These are phyloP conservation scores for Phataginus tricuspis DNA, from an alignment of 2,797 vertebrate species.

Conservation along the genomic window DNA sequence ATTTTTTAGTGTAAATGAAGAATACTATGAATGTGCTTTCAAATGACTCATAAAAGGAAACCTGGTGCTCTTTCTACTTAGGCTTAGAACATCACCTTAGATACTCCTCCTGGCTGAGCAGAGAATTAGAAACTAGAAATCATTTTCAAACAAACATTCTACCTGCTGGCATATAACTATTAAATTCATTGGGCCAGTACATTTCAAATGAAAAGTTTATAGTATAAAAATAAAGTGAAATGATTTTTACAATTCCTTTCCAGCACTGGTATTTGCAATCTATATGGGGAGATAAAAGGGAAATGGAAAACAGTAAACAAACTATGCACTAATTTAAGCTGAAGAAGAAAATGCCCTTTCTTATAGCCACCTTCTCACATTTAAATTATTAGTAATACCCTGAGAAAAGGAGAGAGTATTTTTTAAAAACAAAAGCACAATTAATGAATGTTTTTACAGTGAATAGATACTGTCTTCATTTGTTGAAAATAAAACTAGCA, in stretches of 20 bases:
- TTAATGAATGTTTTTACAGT: not conserved
- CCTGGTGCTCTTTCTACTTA: not conserved
- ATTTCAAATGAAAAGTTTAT: slow-evolving; percentile 43
- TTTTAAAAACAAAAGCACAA: not conserved
- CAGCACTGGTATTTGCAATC: not conserved
- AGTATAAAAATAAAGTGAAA: slow-evolving; percentile 28
- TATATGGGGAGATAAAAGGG: not conserved
- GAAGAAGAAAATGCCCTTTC: not conserved
- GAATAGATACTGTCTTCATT: not conserved
- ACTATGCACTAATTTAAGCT: not conserved
- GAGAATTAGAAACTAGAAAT: slow-evolving; percentile 59
- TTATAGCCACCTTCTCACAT: not conserved
- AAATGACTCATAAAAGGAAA: slow-evolving; percentile 41
- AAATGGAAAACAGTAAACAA: not conserved
- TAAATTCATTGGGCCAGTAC: slow-evolving; percentile 1
- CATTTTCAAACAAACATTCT: slow-evolving; percentile 45
- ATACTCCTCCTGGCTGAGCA: slow-evolving; percentile 6
- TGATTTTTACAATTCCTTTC: not conserved
- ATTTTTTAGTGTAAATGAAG: slow-evolving; percentile 18
- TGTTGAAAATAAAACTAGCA: not conserved
- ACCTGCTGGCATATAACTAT: not conserved
- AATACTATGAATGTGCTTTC: not conserved
- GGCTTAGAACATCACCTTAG: not conserved
- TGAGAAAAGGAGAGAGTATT: not conserved
- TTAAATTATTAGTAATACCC: not conserved